Percentiles rank a stretch among this genome's conserved stretches.
Conservation (phyloP, 2,797 vertebrate species). For the Liasis olivaceus region DNA sequence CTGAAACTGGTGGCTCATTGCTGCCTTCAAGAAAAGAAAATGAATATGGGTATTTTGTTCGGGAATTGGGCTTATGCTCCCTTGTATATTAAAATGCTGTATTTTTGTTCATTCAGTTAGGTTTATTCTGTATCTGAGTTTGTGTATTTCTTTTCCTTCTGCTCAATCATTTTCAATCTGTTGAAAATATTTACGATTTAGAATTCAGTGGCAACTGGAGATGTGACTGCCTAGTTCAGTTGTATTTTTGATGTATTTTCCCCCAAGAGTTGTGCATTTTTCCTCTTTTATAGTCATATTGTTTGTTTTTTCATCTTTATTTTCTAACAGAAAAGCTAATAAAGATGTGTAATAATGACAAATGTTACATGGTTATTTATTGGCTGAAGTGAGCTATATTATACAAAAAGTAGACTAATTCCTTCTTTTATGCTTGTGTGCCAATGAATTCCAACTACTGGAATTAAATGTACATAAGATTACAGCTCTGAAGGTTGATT, state of each 20-base stretch:
- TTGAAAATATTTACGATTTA: slow-evolving; percentile 41
- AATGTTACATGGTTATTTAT: slow-evolving; percentile 24
- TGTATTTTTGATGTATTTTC: slow-evolving; percentile 30
- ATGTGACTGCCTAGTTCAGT: slow-evolving; percentile 23
- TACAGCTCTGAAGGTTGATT: neutral
- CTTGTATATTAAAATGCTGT: slow-evolving; percentile 25
- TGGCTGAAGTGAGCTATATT: slow-evolving; percentile 13
- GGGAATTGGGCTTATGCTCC: slow-evolving; percentile 23
- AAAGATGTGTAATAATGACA: slow-evolving; percentile 33
- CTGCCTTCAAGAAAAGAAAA: slow-evolving; percentile 40
- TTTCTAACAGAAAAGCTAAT: slow-evolving; percentile 32
- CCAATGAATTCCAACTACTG: neutral
- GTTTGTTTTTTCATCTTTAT: slow-evolving; percentile 11
- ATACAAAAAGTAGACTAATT: neutral
- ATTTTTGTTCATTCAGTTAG: slow-evolving; percentile 25
- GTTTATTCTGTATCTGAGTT: slow-evolving; percentile 41
- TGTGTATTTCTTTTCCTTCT: slow-evolving; percentile 43
- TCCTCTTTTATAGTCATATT: slow-evolving; percentile 15
- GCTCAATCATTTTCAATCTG: slow-evolving; percentile 35
- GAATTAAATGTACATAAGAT: neutral
- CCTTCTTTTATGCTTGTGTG: neutral
- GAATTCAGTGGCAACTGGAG: slow-evolving; percentile 38
- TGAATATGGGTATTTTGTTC: slow-evolving; percentile 47
- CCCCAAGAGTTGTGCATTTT: slow-evolving; percentile 18
- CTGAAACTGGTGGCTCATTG: slow-evolving; percentile 35